phyloP scores from a whole-genome alignment of 2,888 invertebrate genomes.

The Athripsodes cinereus region DNA sequence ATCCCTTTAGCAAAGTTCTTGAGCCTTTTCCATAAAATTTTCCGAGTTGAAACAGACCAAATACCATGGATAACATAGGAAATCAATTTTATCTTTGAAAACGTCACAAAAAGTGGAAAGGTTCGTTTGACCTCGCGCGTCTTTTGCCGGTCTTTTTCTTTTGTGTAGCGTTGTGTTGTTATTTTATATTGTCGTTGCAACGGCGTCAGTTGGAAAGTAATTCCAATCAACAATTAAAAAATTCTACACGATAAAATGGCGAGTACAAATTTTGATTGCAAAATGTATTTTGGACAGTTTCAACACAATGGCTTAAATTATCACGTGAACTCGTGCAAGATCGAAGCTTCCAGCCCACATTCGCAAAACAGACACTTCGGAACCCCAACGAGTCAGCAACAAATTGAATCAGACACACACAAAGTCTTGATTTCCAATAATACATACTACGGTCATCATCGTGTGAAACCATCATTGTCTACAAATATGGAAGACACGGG shows the following conservation, averaged over 20 bases:
- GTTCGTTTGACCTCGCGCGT: too few species aligned
- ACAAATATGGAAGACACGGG: conserved; percentile 30
- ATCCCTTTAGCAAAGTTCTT: too few species aligned
- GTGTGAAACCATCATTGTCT: conserved; percentile 30
- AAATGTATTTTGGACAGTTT: conserved; percentile 10
- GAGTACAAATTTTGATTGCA: conserved; percentile 16
- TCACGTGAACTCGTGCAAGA: conserved; percentile 17
- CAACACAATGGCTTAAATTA: conserved; percentile 4
- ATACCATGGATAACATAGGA: too few species aligned
- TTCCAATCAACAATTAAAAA: too few species aligned
- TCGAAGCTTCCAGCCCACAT: conserved; percentile 9
- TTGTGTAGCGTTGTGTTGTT: too few species aligned
- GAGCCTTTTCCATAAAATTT: too few species aligned
- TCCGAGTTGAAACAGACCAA: too few species aligned
- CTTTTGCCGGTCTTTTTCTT: too few species aligned
- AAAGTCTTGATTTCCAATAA: conserved; percentile 45
- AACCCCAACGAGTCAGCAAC: not conserved
- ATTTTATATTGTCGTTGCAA: too few species aligned
- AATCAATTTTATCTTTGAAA: too few species aligned
- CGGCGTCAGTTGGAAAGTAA: too few species aligned
- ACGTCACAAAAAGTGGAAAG: too few species aligned
- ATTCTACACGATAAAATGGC: conserved; percentile 16
- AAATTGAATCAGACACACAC: conserved; percentile 3
- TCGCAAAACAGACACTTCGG: conserved; percentile 10
- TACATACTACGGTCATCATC: conserved; percentile 49